These are phyloP conservation scores for Lepidocolaptes lacrymiger DNA, from an alignment of 2,797 vertebrate species.

Conservation along the genomic window DNA sequence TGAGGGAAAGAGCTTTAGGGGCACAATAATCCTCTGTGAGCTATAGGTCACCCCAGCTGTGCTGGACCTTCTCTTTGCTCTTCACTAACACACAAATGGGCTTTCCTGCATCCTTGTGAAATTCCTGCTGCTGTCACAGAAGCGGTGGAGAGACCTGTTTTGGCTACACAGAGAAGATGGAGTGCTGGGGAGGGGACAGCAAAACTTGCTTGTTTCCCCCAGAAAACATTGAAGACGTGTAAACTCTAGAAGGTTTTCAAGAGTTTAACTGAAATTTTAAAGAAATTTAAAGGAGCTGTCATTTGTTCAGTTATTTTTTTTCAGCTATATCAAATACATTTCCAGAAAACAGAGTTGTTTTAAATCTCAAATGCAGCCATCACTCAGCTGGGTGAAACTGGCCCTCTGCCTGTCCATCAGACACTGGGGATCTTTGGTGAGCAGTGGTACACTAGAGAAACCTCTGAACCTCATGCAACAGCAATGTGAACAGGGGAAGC, in stretches of 20 bases:
- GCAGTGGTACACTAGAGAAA: background rate
- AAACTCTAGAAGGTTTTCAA: background rate
- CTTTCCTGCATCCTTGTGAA: background rate
- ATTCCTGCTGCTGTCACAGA: background rate
- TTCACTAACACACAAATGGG: background rate
- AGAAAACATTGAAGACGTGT: background rate
- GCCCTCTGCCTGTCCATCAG: background rate
- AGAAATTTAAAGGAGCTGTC: background rate
- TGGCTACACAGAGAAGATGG: background rate
- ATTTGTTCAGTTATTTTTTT: background rate
- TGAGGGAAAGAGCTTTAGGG: background rate
- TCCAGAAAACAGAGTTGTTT: background rate
- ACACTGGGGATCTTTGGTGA: background rate
- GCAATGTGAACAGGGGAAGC: accelerated
- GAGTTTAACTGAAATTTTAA: background rate
- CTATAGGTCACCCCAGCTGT: background rate
- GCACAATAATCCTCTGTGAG: background rate
- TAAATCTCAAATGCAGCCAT: background rate
- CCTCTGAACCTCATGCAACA: accelerated
- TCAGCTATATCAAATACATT: background rate
- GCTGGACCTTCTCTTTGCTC: background rate
- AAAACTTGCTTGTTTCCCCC: background rate
- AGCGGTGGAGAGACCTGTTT: background rate
- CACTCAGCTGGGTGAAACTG: background rate
- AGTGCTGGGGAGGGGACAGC: background rate